These are phyloP conservation scores for Pollenia griseotomentosa DNA, from an alignment of 2,888 invertebrate species.

Conservation along the genomic window DNA sequence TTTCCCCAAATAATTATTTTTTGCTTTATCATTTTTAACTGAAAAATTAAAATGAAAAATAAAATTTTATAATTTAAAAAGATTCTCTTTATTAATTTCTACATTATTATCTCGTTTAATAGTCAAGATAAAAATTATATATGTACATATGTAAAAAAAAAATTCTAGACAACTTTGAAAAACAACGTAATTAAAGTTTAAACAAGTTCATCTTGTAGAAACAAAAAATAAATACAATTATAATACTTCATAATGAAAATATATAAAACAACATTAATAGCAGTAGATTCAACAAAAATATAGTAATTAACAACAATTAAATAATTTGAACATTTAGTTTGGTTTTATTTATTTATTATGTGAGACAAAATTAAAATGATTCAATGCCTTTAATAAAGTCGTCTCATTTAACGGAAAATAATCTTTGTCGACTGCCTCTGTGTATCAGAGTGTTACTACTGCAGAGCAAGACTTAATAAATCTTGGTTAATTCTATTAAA, in stretches of 20 bases:
- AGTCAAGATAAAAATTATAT: constrained; percentile 19
- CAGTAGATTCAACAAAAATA: constrained; percentile 23
- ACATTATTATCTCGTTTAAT: constrained; percentile 13
- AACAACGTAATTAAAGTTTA: constrained; percentile 33
- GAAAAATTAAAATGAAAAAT: too few species aligned
- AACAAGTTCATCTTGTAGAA: constrained; percentile 36
- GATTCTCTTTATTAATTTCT: background rate
- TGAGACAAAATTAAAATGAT: constrained; percentile 24
- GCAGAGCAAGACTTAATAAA: constrained; percentile 44
- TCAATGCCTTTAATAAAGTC: constrained; percentile 37
- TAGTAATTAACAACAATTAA: constrained; percentile 48
- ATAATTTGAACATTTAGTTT: constrained; percentile 22
- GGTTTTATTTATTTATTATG: background rate
- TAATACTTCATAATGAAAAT: constrained; percentile 24
- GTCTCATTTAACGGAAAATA: background rate
- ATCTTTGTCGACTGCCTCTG: background rate
- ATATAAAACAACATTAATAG: background rate
- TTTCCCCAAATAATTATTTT: background rate
- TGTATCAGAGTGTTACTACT: background rate
- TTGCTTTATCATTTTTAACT: too few species aligned
- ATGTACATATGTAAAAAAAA: background rate
- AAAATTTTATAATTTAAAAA: background rate
- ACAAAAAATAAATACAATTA: constrained; percentile 3
- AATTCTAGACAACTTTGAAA: constrained; percentile 31
- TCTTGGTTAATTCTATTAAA: constrained; percentile 56